These are phyloP conservation scores for Pheosia gnoma DNA, from an alignment of 2,888 invertebrate species.

Conservation along the genomic window DNA sequence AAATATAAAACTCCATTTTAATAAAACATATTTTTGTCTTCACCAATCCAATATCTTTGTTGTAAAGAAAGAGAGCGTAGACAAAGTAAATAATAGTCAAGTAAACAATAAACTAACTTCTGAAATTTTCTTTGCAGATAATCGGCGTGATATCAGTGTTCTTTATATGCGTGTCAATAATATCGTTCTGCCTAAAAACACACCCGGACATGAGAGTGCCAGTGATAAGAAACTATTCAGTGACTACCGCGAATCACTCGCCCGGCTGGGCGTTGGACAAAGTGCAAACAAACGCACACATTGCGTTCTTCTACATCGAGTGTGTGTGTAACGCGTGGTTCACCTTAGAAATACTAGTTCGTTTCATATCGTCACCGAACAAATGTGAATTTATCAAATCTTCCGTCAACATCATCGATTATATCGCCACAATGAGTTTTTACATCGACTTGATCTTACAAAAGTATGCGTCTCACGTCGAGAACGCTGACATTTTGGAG, in stretches of 20 bases:
- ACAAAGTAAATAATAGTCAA: too few relatives aligned
- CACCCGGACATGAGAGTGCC: conserved; percentile 99
- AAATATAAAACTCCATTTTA: too few relatives aligned
- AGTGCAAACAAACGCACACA: conserved; percentile 97
- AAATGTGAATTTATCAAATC: conserved; percentile 97
- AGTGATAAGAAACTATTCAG: conserved; percentile 91
- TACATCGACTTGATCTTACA: conserved; percentile 97
- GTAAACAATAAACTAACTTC: neutral
- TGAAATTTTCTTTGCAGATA: conserved; percentile 87
- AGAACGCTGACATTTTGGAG: conserved; percentile 98
- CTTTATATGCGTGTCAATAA: conserved; percentile 99
- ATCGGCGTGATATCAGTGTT: conserved; percentile 99
- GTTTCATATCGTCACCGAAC: conserved; percentile 96
- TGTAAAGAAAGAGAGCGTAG: too few relatives aligned
- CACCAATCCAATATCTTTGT: too few relatives aligned
- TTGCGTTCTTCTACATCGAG: conserved; percentile 99
- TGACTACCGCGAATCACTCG: conserved; percentile 89
- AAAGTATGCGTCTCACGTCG: conserved; percentile 94
- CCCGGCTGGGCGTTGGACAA: conserved; percentile 94
- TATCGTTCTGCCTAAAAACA: conserved; percentile 99
- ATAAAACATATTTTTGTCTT: too few relatives aligned
- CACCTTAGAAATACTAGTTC: conserved; percentile 96
- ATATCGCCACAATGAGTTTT: conserved; percentile 99
- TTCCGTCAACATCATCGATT: conserved; percentile 99
- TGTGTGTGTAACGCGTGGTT: conserved; percentile 99